These are phyloP conservation scores for Pachycephus smyrnensis DNA, from an alignment of 2,888 invertebrate species.

Conservation along the genomic window DNA sequence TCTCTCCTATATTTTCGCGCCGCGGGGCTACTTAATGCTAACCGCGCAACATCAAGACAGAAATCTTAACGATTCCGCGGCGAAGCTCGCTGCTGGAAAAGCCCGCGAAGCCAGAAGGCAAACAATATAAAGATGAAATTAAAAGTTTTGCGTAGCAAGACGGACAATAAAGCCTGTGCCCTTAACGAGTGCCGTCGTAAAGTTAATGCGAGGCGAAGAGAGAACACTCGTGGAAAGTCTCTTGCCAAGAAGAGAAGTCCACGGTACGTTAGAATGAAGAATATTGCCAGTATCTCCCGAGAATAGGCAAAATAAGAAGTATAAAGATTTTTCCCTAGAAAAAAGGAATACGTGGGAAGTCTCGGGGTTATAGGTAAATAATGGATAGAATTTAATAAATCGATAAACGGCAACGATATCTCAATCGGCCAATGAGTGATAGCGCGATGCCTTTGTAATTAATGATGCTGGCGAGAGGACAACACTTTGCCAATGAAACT, in stretches of 20 bases:
- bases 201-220: constrained; percentile 13
- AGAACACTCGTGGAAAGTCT: background rate
- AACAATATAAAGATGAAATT: constrained; percentile 45
- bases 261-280: no score
- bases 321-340: no score
- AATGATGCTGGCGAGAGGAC: background rate
- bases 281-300: no score
- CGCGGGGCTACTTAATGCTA: constrained; percentile 6
- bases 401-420: background rate
- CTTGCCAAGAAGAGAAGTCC: no score
- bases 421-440: background rate
- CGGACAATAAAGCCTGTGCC: constrained; percentile 16
- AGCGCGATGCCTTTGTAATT: background rate
- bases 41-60: constrained; percentile 31
- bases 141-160: constrained; percentile 43
- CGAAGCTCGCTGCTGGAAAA: constrained; percentile 26
- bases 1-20: background rate
- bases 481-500: constrained; percentile 36
- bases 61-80: constrained; percentile 41
- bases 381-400: no score
- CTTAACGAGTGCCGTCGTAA: constrained; percentile 36
- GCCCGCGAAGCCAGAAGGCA: constrained; percentile 32
- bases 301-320: no score
- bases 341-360: no score
- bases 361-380: no score